Evolutionary conservation across 2,888 invertebrate genomes (phyloP), one percentile per base, ranked within the genome.

Genomic region (Caenorhabditis becei): DNA sequence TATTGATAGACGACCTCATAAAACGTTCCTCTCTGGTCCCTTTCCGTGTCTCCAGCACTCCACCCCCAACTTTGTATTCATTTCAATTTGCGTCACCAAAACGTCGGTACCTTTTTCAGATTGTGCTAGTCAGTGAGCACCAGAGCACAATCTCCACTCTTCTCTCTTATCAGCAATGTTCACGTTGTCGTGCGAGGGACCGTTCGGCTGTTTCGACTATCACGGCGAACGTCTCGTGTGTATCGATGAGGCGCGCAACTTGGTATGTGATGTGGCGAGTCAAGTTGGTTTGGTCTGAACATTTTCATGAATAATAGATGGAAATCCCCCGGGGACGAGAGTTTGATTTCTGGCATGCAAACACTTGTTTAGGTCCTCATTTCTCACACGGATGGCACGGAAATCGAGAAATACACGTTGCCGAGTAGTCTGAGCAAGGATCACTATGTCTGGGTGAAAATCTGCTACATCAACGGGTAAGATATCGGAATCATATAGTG

Each of bases 161-260:
- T 11, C 14, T 41, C 14, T 41, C 58, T 69, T 59, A 69, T 59
- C 59, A 70, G 51, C 51, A 54, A 82, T 82, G 82, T 77, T 77
- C 54, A 49, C 63, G 28, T 35, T 77, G 67, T 77, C 75, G 11
- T 78, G 75, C 24, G 70, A 82, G 23, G 82, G 82, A 16, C 77
- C 82, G 53, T 82, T 82, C 18, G 82, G 72, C 5, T 77, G 72
- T 59, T 82, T 82, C 58, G 82, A 82, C 37, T 77, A 77, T 51
- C 62, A 82, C 24, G 67, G 65, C 4, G 49, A 24, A 24, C 51
- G 66, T 11, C 35, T 82, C 4, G 67, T 82, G 24, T 70, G 69
- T 24, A 63, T 78, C 26, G 72, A 77, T 51, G 82, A 82, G 61
- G 67, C 71, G 4, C 44, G 53, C 20, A 81, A 81, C 41, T 44